Conservation (phyloP, 1,140 invertebrate species). For the Drosophila burlai region DNA sequence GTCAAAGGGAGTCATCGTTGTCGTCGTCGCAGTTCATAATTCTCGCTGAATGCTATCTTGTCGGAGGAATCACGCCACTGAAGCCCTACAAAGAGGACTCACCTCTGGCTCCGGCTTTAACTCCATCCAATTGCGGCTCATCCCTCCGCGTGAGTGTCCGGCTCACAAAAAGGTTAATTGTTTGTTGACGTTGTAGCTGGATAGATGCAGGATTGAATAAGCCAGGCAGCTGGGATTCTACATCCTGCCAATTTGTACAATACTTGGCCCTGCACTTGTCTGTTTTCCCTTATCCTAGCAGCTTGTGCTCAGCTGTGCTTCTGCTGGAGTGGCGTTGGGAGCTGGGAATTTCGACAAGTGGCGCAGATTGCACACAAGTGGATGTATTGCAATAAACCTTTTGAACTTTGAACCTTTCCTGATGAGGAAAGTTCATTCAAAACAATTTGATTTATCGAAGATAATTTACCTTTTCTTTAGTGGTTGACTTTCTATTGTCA, state of each 20-base stretch:
- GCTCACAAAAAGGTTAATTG: conserved; percentile 66
- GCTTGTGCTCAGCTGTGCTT: conserved; percentile 42
- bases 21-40: conserved; percentile 27
- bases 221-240: conserved; percentile 23
- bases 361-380: conserved; percentile 26
- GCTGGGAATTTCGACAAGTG: conserved; percentile 50
- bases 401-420: conserved; percentile 4
- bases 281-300: conserved; percentile 68
- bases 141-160: conserved; percentile 22
- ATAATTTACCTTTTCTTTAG: not conserved
- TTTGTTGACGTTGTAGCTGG: conserved; percentile 53
- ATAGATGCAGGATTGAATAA: conserved; percentile 57
- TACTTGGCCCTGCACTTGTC: conserved; percentile 55
- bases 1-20: conserved; percentile 24
- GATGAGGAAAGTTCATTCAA: conserved; percentile 13
- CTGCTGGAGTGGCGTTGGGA: conserved; percentile 6
- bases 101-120: conserved; percentile 7
- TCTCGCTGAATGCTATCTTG: conserved; percentile 44
- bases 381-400: conserved; percentile 26
- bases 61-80: conserved; percentile 28
- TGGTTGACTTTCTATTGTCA: not conserved
- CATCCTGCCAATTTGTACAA: not conserved
- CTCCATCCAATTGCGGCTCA: conserved; percentile 28
- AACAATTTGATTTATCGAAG: not conserved
- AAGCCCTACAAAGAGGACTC: conserved; percentile 47